A percentile compares a stretch with the other conserved stretches of the same genome.
Evolutionary conservation across 2,113 vertebrate species (phyloP).

Genomic region (Cnemophilus loriae): DNA sequence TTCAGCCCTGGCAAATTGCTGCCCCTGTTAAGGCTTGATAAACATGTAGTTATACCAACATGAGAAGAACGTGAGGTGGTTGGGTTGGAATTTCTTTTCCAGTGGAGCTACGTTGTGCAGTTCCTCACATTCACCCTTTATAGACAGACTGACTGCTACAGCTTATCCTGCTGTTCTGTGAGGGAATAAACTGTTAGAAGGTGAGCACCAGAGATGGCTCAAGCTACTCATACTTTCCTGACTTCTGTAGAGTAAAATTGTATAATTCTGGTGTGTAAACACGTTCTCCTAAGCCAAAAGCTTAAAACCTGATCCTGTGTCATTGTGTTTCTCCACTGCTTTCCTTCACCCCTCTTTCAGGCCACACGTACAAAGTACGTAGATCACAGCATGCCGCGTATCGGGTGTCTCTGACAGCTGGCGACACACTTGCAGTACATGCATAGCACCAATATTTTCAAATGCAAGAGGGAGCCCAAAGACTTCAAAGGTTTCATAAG

Average conservation of each 20-base stretch:
- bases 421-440: not conserved
- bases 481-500: not conserved
- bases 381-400: not conserved
- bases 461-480: not conserved
- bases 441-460: not conserved
- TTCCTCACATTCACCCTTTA: not conserved
- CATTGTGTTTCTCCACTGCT: not conserved
- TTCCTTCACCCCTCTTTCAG: conserved; percentile 23
- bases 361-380: not conserved
- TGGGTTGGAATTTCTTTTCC: not conserved
- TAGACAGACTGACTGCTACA: not conserved
- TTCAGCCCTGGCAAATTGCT: not conserved
- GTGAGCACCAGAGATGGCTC: not conserved
- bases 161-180: not conserved
- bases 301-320: not conserved
- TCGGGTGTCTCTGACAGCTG: conserved; percentile 21
- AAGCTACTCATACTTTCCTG: not conserved
- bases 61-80: not conserved
- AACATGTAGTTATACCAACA: not conserved
- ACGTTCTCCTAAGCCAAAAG: not conserved
- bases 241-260: not conserved
- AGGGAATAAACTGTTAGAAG: not conserved
- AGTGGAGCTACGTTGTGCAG: not conserved
- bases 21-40: not conserved
- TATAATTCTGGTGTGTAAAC: not conserved